phyloP scores from a whole-genome alignment of 2,797 vertebrate genomes.

The Manis crassicaudata region DNA sequence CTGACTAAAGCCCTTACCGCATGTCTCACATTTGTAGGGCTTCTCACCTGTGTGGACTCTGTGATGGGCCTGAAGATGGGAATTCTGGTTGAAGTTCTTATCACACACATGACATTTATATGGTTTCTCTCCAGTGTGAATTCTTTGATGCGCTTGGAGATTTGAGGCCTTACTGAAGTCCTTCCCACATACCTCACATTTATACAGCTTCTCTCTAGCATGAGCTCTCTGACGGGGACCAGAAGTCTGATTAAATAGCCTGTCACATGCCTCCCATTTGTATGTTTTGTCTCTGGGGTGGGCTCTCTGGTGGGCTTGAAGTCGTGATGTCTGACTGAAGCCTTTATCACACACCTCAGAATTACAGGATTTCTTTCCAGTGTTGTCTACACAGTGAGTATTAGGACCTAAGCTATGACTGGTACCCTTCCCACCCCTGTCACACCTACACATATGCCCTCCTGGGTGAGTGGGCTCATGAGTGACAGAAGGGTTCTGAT shows the following conservation, averaged over 20 bases:
- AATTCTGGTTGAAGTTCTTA: background rate
- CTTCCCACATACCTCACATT: background rate
- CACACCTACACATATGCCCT: background rate
- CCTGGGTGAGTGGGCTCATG: background rate
- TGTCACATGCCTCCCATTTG: background rate
- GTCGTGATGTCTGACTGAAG: background rate
- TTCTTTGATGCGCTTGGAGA: slow-evolving; percentile 9
- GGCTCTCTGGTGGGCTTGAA: background rate
- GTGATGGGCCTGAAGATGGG: background rate
- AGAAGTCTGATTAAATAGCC: background rate
- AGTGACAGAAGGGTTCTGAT: background rate
- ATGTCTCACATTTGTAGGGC: background rate
- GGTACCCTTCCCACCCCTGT: background rate
- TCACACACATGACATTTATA: background rate
- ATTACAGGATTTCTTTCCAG: background rate
- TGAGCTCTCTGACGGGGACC: background rate
- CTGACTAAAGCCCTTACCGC: slow-evolving; percentile 35
- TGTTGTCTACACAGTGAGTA: background rate
- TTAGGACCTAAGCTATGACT: background rate
- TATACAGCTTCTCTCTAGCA: background rate
- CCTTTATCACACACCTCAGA: background rate
- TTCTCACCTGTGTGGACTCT: background rate
- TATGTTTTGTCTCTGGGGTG: background rate
- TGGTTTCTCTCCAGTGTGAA: background rate
- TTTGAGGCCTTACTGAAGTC: background rate